Evolutionary conservation across 2,113 vertebrate species (phyloP), one percentile per base, ranked within the genome.

Genomic region (Seriola aureovittata): DNA sequence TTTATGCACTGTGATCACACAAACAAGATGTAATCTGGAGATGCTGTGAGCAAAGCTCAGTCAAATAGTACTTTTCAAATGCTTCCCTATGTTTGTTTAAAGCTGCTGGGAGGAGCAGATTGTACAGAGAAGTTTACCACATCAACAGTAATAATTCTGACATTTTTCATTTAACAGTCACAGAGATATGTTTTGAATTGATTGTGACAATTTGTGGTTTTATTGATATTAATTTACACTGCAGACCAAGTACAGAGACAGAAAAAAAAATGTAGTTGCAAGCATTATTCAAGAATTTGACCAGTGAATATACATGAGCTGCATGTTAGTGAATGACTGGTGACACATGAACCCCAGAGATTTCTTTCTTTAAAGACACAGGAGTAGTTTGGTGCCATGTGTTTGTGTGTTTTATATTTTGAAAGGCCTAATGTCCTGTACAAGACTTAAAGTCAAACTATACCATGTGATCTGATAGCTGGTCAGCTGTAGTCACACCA

Each of bases 1-100:
- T 76, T 77, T 84, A 62, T 79, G 57, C 76, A 50, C 67, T 23
- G 57, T 75, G 69, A 85, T 84, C 55, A 67, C 62, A 60, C 16
- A 46, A 46, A 70, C 34, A 77, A 72, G 80, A 80, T 74, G 59
- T 57, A 64, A 86, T 71, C 84, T 88, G 63, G 50, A 63, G 38
- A 67, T 58, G 55, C 66, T 78, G 64, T 42, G 66, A 84, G 55
- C 68, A 87, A 64, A 58, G 79, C 25, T 46, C 8, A 19, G 50
- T 78, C 68, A 77, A 66, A 80, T 17, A 29, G 38, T 46, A 55
- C 34, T 54, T 84, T 71, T 79, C 11, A 76, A 60, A 75, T 46
- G 71, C 5, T 32, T n/a, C 2, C 12, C n/a, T 8, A 23, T 9
- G n/a, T 54, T 58, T 44, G 25, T 57, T 46, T 52, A 4, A 66